Evolutionary conservation across 2,797 vertebrate species (phyloP), one percentile per base, ranked within the genome.

Genomic region (Melanotaenia pygmaea): DNA sequence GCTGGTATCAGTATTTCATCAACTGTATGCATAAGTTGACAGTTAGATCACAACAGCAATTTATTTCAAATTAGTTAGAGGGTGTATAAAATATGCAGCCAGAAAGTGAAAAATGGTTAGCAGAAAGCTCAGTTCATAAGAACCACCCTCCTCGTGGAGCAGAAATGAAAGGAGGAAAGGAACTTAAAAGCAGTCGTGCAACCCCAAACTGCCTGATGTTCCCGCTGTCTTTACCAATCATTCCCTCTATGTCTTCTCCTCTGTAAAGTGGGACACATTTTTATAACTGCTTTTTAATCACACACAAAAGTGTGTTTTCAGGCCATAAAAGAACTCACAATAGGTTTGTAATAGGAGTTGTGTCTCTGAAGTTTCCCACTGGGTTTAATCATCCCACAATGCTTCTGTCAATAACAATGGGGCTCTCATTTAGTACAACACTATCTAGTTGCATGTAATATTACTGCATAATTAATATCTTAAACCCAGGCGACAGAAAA

Each of bases 1-100:
- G 64, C 70, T 73, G 34, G 34, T 74, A 72, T 90, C 78, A 82
- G 77, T 81, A 82, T 83, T 82, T 84, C 64, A 82, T 80, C 9
- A 16, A 69, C 45, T 59, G 20, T 74, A 68, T 82, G 72, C 69
- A 88, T 87, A 81, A 85, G 85, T 57, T 81, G 67, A 83, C 73
- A 61, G 45, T 64, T 67, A 66, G 69, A 83, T 83, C 67, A 84
- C 54, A 62, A 67, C 34, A 61, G 66, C 34, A 9, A 24, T 74
- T 74, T 51, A 71, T 68, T 77, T 66, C 40, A 75, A 70, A 83
- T 51, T 13, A 80, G 47, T 78, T 28, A 12, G 64, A 32, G 60
- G 45, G n/a, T 59, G 62, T 67, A 67, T 65, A 50, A 83, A 64
- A 74, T 66, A 32, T 45, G 58, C 72, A 56, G 3, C 6, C 4